Evolutionary conservation across 2,888 invertebrate species (phyloP), one percentile per base, ranked within the genome.

Genomic region (Pachliopta kotzebuea): DNA sequence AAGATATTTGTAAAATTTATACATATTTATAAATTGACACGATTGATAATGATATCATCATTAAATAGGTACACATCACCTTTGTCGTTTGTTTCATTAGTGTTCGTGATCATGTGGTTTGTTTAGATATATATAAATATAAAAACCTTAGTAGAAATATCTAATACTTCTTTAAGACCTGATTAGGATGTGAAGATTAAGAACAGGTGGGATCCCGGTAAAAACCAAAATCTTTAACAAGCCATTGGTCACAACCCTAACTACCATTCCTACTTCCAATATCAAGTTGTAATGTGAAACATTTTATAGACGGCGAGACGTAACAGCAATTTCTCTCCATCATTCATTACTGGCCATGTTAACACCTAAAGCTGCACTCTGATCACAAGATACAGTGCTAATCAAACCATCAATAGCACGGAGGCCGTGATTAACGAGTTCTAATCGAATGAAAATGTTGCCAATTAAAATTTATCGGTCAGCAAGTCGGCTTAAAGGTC

Each of bases 241-340:
- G 20, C 14, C n/a, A 45, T 55, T 63, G 0, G 55, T 37, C 8
- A 21, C 55, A 59, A 55, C 63, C 54, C 49, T 63, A 59, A 55
- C 54, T 26, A 37, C 56, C 14, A 63, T 55, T 60, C 24, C 29
- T 26, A 56, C 24, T 56, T 52, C 24, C 56, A 60, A 60, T 63
- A 59, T 56, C 21, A 56, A 64, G 56, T 64, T 60, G 52, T 60
- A 56, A 59, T 24, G 45, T 21, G 23, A 60, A 56, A 64, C 60
- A 56, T 60, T 56, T 29, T 24, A 64, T 52, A 60, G 26, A 56
- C 26, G 52, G 21, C 50, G 52, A 23, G 56, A 56, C 52, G 60
- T 64, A 64, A 64, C 26, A 64, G 60, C 42, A 64, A 56, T 64
- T 64, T 64, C 64, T 64, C 59, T 60, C 42, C 52, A 60, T 60